Evolutionary conservation across 2,888 invertebrate genomes (phyloP), one percentile per base, ranked within the genome.

Genomic region (Graphium colonna): DNA sequence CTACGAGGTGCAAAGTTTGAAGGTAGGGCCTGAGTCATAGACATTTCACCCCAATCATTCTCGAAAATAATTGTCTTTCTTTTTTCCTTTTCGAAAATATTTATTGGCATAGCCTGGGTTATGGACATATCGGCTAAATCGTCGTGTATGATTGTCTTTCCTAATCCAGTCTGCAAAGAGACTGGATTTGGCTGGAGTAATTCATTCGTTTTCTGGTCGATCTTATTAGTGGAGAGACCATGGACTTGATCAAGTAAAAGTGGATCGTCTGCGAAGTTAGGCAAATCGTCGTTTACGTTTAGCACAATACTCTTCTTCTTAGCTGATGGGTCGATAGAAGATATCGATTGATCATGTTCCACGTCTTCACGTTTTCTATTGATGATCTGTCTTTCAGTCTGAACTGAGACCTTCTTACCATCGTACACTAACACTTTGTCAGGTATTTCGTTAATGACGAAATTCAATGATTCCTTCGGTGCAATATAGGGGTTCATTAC

Each of bases 351-450:
- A 51, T 69, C 63, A 9, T 63, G 65, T 33, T 60, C 52, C 7
- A 65, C 58, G 9, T 61, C 55, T 15, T 55, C n/a, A 12, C n/a
- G 12, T 3, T 12, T 12, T 31, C 10, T 9, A 31, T 1, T 9
- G 31, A 31, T 3, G 8, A 31, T 9, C 31, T 12, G 36, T 12
- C 58, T 58, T 26, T 71, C 64, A 0, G 73, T 68, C 60, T 86
- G 77, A 26, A 83, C 46, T 9, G 73, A 78, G 21, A 86, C 61
- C 52, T 73, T 71, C 60, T 82, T 85, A 0, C 88, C 87, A 60
- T 86, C 86, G 60, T 84, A 87, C 0, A 86, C 79, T 43, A 87
- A 62, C 1, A 87, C 76, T 67, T 83, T 69, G 55, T 82, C 73
- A 0, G 68, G 59, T 8, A 71, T 72, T 44, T 81, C 75, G 45